Evolutionary conservation across 2,888 invertebrate species (phyloP).

Genomic region (Hedychridium roseum): DNA sequence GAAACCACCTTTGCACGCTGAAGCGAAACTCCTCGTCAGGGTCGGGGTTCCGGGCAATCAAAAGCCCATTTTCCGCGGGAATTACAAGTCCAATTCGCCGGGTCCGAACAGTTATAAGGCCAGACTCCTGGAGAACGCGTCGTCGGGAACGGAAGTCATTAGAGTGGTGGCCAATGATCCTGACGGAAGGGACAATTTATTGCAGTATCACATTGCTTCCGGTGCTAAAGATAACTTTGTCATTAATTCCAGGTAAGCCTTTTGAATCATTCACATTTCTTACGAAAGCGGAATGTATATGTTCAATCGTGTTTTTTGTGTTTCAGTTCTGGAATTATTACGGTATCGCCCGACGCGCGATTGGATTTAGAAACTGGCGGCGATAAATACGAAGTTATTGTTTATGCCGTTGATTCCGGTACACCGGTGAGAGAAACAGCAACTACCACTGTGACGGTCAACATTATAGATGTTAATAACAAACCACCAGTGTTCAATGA

Average conservation of each 20-base stretch:
- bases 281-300: neutral
- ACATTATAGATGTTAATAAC: slow-evolving; percentile 80
- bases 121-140: slow-evolving; percentile 75
- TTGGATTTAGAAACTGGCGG: slow-evolving; percentile 75
- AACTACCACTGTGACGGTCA: slow-evolving; percentile 77
- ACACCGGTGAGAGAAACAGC: slow-evolving; percentile 79
- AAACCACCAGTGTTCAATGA: slow-evolving; percentile 80
- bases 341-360: slow-evolving; percentile 76
- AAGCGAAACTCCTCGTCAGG: slow-evolving; percentile 73
- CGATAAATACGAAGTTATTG: slow-evolving; percentile 74
- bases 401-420: slow-evolving; percentile 80
- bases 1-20: slow-evolving; percentile 72
- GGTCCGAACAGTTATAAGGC: slow-evolving; percentile 78
- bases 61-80: slow-evolving; percentile 80
- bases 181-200: slow-evolving; percentile 76
- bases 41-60: slow-evolving; percentile 84
- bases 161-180: slow-evolving; percentile 79
- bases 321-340: slow-evolving; percentile 73
- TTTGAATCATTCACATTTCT: neutral
- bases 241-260: slow-evolving; percentile 72
- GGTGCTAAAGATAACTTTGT: slow-evolving; percentile 82
- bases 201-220: slow-evolving; percentile 75
- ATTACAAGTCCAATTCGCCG: slow-evolving; percentile 68
- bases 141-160: slow-evolving; percentile 74
- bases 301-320: neutral